Conservation (phyloP, 2,113 vertebrate genomes). For the Uria lomvia region DNA sequence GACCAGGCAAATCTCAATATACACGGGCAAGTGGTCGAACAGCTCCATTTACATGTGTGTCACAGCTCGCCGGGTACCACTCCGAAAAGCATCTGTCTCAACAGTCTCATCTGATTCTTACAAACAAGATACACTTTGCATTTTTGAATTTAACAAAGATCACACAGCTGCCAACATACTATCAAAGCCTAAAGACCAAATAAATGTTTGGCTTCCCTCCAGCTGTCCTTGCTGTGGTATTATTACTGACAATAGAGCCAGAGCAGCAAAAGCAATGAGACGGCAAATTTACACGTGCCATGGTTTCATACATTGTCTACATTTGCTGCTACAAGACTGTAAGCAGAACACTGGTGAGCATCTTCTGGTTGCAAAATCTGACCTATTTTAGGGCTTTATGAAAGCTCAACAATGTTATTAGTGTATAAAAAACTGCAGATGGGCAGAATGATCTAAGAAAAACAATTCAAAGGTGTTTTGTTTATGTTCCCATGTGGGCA, state of each 20-base stretch:
- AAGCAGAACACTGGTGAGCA: slow-evolving; percentile 33
- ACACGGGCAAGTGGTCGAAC: neutral
- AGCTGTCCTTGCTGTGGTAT: slow-evolving; percentile 39
- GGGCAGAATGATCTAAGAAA: slow-evolving; percentile 14
- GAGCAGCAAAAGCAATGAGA: slow-evolving; percentile 60
- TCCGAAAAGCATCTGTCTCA: slow-evolving; percentile 59
- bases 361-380: slow-evolving; percentile 26
- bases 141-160: slow-evolving; percentile 68
- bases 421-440: neutral
- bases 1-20: slow-evolving; percentile 47
- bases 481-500: slow-evolving; percentile 2
- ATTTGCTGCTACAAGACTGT: slow-evolving; percentile 51
- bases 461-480: slow-evolving; percentile 31
- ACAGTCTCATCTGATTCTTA: slow-evolving; percentile 55
- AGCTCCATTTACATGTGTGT: slow-evolving; percentile 39
- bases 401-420: neutral
- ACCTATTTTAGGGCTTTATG: slow-evolving; percentile 20
- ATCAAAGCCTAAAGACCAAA: slow-evolving; percentile 68
- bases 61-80: neutral
- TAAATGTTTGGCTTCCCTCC: slow-evolving; percentile 62
- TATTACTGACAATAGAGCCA: slow-evolving; percentile 64
- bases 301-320: slow-evolving; percentile 37
- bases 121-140: slow-evolving; percentile 60
- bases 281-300: slow-evolving; percentile 63
- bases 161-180: slow-evolving; percentile 64